Base-by-base conservation (phyloP, 2,797 vertebrate species). In the Coreius guichenoti region DNA sequence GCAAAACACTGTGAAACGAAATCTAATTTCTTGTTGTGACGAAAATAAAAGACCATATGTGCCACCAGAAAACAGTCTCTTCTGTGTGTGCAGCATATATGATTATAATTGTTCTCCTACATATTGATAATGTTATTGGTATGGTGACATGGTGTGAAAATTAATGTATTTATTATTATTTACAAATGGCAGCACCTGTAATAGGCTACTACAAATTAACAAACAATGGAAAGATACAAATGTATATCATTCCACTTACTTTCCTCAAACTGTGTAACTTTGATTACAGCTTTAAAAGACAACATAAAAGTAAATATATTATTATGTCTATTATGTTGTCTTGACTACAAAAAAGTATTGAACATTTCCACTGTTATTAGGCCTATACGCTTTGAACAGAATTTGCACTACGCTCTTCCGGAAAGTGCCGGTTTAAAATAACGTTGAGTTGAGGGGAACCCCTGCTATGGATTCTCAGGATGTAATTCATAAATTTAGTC, bases 401-500 rank as follows among this genome's bases (percentile, higher is more conserved):
- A 43, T 43, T 19, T 63, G 76, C 54, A 4, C 39, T 19, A 21
- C 2, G 11, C 2, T 54, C 23, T 51, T 76, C 72, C 58, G 72
- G 45, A 83, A 67, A 26, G 31, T 29, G 45, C 31, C 3, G 23
- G 23, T n/a, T 68, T 68, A 68, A 77, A 83, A 83, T 68, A 82
- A 3, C 51, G 33, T 45, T 68, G 36, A 85, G 74, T 13, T 58
- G 31, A 68, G 23, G 17, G 31, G 16, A 78, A 68, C 81, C 74
- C 81, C 81, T 29, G 82, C 63, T 36, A 31, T 51, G 56, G 23
- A 84, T 82, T 72, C 82, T 84, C 78, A 87, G 87, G 86, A 84
- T 89, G 80, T 69, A 85, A 86, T 85, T 83, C 80, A 88, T 89
- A 89, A 88, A 82, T 88, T 85, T 89, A 85, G 87, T 83, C 75